phyloP scores from a whole-genome alignment of 2,888 invertebrate genomes.

The Leptinotarsa juncta region DNA sequence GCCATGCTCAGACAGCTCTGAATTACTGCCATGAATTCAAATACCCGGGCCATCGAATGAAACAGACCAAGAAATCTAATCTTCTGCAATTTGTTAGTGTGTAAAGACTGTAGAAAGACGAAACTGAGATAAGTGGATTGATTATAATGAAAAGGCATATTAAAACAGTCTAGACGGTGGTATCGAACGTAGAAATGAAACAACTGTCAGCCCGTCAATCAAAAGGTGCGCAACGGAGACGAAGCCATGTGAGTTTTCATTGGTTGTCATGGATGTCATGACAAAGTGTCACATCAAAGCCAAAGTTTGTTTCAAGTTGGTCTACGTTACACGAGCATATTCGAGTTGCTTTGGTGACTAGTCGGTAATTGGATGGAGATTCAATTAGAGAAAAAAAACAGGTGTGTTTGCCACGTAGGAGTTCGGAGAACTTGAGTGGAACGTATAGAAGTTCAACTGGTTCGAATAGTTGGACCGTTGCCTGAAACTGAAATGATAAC shows the following conservation, averaged over 20 bases:
- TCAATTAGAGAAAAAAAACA: constrained; percentile 2
- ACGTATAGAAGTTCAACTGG: not conserved
- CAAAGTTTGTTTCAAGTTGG: not conserved
- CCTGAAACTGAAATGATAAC: too few relatives aligned
- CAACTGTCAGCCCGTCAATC: not conserved
- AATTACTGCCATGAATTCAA: not conserved
- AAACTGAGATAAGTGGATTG: constrained; percentile 17
- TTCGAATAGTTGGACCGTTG: not conserved
- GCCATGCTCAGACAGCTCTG: not conserved
- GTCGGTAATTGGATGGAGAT: constrained; percentile 1
- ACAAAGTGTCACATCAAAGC: constrained; percentile 16
- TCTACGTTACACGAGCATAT: not conserved
- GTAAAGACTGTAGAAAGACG: not conserved
- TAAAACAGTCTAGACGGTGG: constrained; percentile 22
- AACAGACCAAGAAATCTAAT: constrained; percentile 16
- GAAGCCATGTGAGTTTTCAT: not conserved
- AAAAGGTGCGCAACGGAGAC: not conserved
- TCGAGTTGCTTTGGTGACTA: not conserved
- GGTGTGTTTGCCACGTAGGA: not conserved
- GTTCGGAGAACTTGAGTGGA: not conserved
- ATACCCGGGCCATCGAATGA: constrained; percentile 1
- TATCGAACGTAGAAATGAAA: constrained; percentile 17
- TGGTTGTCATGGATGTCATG: not conserved
- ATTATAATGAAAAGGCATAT: constrained; percentile 22
- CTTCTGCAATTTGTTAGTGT: not conserved